phyloP scores from a whole-genome alignment of 2,888 invertebrate species.

The Punctoribates punctum region DNA sequence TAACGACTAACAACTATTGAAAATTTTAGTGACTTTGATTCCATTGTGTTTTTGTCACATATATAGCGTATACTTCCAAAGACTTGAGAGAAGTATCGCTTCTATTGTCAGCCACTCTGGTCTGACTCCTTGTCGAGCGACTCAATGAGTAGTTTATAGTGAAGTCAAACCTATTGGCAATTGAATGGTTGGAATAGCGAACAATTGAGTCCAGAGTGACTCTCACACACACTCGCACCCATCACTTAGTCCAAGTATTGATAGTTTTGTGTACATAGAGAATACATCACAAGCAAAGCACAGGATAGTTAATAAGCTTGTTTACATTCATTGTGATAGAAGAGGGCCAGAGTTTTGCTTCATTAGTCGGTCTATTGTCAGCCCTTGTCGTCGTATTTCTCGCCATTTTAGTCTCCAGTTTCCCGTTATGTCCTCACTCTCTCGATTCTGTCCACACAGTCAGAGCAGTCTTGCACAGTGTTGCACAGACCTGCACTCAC shows the following conservation, averaged over 20 bases:
- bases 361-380: constrained; percentile 36
- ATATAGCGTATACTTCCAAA: no score
- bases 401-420: constrained; percentile 5
- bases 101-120: no score
- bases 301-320: constrained; percentile 28
- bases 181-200: not conserved
- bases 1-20: no score
- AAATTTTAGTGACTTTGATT: no score
- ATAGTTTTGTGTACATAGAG: not conserved
- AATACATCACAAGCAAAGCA: not conserved
- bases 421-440: not conserved
- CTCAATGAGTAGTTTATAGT: not conserved
- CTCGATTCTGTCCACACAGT: no score
- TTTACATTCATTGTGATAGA: constrained; percentile 39
- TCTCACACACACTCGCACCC: constrained; percentile 42
- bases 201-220: constrained; percentile 35
- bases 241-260: constrained; percentile 35
- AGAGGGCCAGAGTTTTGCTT: constrained; percentile 31
- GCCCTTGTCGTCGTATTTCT: constrained; percentile 38
- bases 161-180: no score
- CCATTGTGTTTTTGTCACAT: no score
- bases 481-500: no score
- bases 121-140: no score
- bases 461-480: no score
- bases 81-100: no score